Conservation (phyloP, 2,888 invertebrate genomes). For the Lasioglossum malachurum region DNA sequence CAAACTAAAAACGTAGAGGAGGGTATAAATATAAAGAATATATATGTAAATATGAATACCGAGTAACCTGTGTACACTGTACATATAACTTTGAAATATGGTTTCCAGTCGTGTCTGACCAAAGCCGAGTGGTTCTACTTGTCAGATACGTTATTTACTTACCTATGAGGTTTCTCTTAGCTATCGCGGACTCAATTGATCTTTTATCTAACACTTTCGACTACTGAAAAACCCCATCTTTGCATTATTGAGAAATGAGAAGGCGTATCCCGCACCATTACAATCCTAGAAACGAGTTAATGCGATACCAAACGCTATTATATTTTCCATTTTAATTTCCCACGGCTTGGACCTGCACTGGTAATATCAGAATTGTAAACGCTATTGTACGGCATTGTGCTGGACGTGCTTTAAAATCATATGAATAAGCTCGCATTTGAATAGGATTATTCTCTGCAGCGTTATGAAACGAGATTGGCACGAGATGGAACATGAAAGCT, state of each 20-base stretch:
- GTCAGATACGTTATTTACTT: neutral
- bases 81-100: neutral
- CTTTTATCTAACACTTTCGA: too few relatives aligned
- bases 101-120: neutral
- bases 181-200: too few relatives aligned
- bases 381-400: neutral
- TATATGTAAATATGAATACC: neutral
- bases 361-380: neutral
- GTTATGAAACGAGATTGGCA: constrained; percentile 8
- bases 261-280: too few relatives aligned
- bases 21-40: too few relatives aligned
- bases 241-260: too few relatives aligned
- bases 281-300: too few relatives aligned
- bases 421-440: constrained; percentile 1
- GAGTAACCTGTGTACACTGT: neutral
- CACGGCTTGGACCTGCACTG: neutral
- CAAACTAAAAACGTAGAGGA: neutral
- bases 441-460: constrained; percentile 11
- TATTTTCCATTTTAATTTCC: too few relatives aligned
- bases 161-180: neutral
- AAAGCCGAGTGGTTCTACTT: neutral
- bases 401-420: neutral
- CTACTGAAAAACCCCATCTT: too few relatives aligned
- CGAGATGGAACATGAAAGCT: neutral
- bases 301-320: too few relatives aligned